Percentiles rank a stretch among this genome's conserved stretches.
Evolutionary conservation across 2,113 vertebrate genomes (phyloP).

Genomic region (Myodes glareolus): DNA sequence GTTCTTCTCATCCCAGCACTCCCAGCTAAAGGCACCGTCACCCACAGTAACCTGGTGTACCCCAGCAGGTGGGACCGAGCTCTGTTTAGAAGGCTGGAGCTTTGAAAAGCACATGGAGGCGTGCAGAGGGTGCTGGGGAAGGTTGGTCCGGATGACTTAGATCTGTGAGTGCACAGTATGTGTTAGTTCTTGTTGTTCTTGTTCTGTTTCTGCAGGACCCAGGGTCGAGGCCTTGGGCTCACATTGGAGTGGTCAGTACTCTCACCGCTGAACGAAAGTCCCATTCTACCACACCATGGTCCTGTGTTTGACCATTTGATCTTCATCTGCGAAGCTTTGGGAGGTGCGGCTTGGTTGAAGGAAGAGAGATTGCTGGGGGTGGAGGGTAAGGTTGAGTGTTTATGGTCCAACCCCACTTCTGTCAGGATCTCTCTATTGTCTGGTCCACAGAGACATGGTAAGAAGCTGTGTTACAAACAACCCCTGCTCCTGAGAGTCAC

Average conservation of each 20-base stretch:
- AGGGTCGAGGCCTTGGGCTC: neutral
- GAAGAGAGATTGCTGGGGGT: neutral
- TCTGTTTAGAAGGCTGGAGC: slow-evolving; percentile 3
- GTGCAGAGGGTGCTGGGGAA: neutral
- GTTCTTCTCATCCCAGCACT: slow-evolving; percentile 25
- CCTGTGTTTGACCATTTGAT: neutral
- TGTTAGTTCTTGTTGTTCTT: neutral
- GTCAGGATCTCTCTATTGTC: neutral
- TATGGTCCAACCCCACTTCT: neutral
- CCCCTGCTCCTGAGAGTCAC: neutral
- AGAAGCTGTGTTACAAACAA: neutral
- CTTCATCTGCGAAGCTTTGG: neutral
- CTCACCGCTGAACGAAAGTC: neutral
- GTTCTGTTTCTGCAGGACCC: neutral
- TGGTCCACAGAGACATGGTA: neutral
- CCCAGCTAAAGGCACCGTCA: neutral
- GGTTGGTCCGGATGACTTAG: neutral
- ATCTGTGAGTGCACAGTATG: accelerated
- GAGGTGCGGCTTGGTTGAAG: neutral
- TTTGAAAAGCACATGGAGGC: neutral
- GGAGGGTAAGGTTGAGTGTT: no score
- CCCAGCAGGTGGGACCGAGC: neutral
- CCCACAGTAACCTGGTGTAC: neutral
- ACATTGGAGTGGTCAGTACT: neutral
- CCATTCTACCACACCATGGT: neutral